Evolutionary conservation across 2,888 invertebrate species (phyloP).

Genomic region (Napeogenes sylphis): DNA sequence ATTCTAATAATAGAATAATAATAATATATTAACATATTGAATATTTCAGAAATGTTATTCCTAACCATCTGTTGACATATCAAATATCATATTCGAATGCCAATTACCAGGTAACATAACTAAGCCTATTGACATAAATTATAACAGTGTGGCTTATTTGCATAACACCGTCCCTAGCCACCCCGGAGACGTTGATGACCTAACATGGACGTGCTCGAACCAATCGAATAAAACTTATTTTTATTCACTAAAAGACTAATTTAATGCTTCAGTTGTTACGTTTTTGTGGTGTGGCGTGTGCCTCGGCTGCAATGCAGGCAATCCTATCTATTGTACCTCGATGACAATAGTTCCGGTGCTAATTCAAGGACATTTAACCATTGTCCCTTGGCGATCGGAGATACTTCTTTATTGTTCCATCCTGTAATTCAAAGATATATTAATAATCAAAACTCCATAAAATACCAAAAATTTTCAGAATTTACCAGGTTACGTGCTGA

Average conservation of each 20-base stretch:
- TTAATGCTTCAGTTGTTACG: slow-evolving; percentile 39
- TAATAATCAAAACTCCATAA: background rate
- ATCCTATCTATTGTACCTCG: slow-evolving; percentile 65
- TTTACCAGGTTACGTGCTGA: slow-evolving; percentile 9
- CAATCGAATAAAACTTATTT: slow-evolving; percentile 4
- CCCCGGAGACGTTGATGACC: background rate
- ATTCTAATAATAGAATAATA: too few relatives aligned
- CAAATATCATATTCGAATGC: slow-evolving; percentile 1
- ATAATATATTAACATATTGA: too few relatives aligned
- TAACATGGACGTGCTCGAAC: background rate
- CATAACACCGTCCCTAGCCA: background rate
- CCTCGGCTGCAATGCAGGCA: slow-evolving; percentile 53
- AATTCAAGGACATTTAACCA: slow-evolving; percentile 68
- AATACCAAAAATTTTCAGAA: slow-evolving; percentile 9
- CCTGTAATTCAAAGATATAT: slow-evolving; percentile 16
- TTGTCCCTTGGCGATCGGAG: slow-evolving; percentile 46
- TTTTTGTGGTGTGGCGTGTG: slow-evolving; percentile 51
- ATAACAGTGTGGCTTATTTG: background rate
- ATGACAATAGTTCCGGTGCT: slow-evolving; percentile 69
- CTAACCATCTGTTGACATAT: slow-evolving; percentile 1
- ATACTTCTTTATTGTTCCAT: slow-evolving; percentile 37
- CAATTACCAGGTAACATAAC: background rate
- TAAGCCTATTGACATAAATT: background rate
- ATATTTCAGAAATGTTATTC: background rate
- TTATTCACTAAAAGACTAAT: slow-evolving; percentile 24